Conservation (phyloP, 2,113 vertebrate genomes). For the Aegypius monachus region DNA sequence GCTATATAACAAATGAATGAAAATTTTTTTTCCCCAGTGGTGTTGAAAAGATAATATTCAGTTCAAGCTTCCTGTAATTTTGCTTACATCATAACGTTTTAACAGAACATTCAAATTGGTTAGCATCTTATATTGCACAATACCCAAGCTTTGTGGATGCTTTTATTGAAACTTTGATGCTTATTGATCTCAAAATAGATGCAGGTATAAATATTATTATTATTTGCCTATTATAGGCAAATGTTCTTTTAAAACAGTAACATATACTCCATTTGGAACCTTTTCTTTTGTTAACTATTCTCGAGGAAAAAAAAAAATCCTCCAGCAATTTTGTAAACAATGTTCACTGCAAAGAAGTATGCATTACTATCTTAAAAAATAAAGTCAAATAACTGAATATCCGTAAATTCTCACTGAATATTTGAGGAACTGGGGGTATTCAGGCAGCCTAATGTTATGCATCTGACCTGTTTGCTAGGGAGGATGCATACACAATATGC, state of each 20-base stretch:
- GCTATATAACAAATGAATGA: not conserved
- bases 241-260: not conserved
- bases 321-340: not conserved
- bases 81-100: not conserved
- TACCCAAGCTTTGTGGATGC: not conserved
- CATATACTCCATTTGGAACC: not conserved
- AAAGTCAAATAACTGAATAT: not conserved
- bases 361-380: not conserved
- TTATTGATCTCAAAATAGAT: not conserved
- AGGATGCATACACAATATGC: conserved; percentile 25
- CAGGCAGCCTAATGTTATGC: not conserved
- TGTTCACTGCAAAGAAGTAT: not conserved
- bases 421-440: not conserved
- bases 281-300: not conserved
- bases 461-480: not conserved
- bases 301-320: not conserved
- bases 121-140: not conserved
- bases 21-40: not conserved
- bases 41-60: not conserved
- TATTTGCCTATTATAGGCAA: not conserved
- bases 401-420: not conserved
- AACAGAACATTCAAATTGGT: not conserved
- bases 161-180: not conserved
- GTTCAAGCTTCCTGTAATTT: not conserved
- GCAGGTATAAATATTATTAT: not conserved